phyloP scores from a whole-genome alignment of 23 tunicate species.

The Pegea sp. region DNA sequence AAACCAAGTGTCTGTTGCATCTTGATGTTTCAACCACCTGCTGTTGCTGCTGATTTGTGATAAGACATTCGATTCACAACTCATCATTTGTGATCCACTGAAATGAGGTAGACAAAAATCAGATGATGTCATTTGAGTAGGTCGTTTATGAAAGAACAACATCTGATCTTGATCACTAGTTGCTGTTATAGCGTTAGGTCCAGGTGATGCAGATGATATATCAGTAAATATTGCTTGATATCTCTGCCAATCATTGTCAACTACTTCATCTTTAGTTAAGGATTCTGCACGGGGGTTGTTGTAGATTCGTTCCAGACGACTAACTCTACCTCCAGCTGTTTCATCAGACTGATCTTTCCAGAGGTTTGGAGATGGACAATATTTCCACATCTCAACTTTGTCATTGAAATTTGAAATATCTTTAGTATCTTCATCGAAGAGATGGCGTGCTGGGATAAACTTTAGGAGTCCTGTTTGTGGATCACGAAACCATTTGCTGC shows the following conservation, averaged over 20 bases:
- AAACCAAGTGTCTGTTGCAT: too few relatives aligned
- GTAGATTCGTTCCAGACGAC: slow-evolving; percentile 68
- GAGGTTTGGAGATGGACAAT: slow-evolving; percentile 75
- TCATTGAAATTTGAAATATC: not conserved
- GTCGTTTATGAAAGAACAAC: too few relatives aligned
- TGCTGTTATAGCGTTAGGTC: not conserved
- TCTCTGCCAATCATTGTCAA: slow-evolving; percentile 36
- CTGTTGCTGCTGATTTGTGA: too few relatives aligned
- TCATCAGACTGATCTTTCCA: slow-evolving; percentile 41
- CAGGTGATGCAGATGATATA: slow-evolving; percentile 12
- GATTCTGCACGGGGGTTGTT: slow-evolving; percentile 8
- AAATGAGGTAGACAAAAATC: too few relatives aligned
- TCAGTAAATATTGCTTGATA: slow-evolving; percentile 53
- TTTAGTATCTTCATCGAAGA: not conserved
- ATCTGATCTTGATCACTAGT: too few relatives aligned
- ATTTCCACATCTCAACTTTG: slow-evolving; percentile 44
- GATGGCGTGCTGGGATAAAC: slow-evolving; percentile 27
- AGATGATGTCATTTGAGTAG: too few relatives aligned
- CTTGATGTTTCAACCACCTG: too few relatives aligned
- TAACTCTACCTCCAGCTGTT: slow-evolving; percentile 12
- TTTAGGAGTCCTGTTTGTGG: slow-evolving; percentile 53
- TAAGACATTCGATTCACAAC: too few relatives aligned
- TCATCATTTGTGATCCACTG: too few relatives aligned
- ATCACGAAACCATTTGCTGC: slow-evolving; percentile 80
- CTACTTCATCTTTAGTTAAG: slow-evolving; percentile 5